Percentiles rank a stretch among this genome's conserved stretches.
Evolutionary conservation across 2,797 vertebrate species (phyloP).

Genomic region (Danio choprae): DNA sequence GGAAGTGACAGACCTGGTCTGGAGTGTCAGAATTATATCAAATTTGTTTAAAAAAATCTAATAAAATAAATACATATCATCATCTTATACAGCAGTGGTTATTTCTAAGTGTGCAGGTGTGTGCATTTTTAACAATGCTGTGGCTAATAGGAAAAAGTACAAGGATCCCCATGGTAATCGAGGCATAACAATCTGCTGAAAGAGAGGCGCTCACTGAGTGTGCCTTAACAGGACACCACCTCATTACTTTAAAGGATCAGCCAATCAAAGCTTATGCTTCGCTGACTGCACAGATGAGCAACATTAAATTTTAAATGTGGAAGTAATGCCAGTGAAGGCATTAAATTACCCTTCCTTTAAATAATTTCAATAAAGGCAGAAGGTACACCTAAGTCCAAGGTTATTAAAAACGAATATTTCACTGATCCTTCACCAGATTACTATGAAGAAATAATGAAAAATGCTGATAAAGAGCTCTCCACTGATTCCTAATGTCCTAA

Average conservation of each 20-base stretch:
- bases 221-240: constrained; percentile 63
- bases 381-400: constrained; percentile 27
- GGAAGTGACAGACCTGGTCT: neutral
- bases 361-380: constrained; percentile 44
- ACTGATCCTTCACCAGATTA: constrained; percentile 13
- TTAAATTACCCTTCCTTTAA: constrained; percentile 34
- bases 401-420: constrained; percentile 5
- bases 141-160: constrained; percentile 57
- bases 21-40: neutral
- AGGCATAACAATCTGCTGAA: constrained; percentile 59
- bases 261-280: constrained; percentile 69
- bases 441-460: constrained; percentile 24
- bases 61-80: neutral
- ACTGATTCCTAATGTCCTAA: constrained; percentile 12
- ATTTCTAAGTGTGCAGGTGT: constrained; percentile 30
- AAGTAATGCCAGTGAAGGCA: neutral
- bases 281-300: constrained; percentile 15
- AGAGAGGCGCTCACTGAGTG: constrained; percentile 62
- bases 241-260: constrained; percentile 65
- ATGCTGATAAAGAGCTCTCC: neutral
- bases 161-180: constrained; percentile 68
- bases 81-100: constrained; percentile 16
- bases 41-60: neutral
- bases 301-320: neutral
- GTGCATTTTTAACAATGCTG: constrained; percentile 47